These are phyloP conservation scores for Nomada fucata DNA, from an alignment of 2,888 invertebrate genomes.

Conservation along the genomic window DNA sequence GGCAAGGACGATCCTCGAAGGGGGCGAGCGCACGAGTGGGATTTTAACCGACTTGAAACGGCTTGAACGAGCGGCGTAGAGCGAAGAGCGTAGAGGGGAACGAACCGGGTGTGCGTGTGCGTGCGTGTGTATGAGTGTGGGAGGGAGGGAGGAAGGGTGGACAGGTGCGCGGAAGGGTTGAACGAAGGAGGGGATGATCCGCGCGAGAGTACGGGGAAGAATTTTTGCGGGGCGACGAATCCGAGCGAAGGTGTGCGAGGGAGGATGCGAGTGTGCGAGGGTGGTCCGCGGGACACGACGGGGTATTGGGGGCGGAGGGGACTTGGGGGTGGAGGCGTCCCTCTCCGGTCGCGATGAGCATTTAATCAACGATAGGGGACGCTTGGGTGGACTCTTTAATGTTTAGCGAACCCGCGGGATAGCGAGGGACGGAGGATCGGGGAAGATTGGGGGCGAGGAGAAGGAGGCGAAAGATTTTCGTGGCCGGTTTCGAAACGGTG, in stretches of 20 bases:
- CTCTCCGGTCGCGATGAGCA: conserved; percentile 79
- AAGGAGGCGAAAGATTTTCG: background rate
- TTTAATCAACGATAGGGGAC: conserved; percentile 81
- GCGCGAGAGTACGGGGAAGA: conserved; percentile 19
- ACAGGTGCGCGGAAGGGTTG: conserved; percentile 14
- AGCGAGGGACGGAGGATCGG: background rate
- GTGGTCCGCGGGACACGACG: background rate
- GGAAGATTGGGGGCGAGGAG: conserved; percentile 26
- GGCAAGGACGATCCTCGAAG: conserved; percentile 60
- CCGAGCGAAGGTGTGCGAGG: conserved; percentile 12
- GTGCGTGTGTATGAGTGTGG: no score
- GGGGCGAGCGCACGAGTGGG: conserved; percentile 21
- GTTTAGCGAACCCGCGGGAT: conserved; percentile 27
- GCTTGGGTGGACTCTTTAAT: conserved; percentile 60
- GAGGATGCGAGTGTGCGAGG: background rate
- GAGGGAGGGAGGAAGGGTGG: background rate
- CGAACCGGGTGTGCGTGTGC: background rate
- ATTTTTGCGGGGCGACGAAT: conserved; percentile 20
- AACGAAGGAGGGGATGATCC: conserved; percentile 21
- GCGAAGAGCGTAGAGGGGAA: no score
- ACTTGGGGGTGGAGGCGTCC: conserved; percentile 40
- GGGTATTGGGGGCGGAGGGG: conserved; percentile 13
- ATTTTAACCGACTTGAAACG: conserved; percentile 33
- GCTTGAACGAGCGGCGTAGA: background rate
- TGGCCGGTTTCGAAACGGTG: background rate